Percentiles rank a stretch among this genome's conserved stretches.
Evolutionary conservation across 2,888 invertebrate genomes (phyloP).

Genomic region (Scrobipalpa atriplicella): DNA sequence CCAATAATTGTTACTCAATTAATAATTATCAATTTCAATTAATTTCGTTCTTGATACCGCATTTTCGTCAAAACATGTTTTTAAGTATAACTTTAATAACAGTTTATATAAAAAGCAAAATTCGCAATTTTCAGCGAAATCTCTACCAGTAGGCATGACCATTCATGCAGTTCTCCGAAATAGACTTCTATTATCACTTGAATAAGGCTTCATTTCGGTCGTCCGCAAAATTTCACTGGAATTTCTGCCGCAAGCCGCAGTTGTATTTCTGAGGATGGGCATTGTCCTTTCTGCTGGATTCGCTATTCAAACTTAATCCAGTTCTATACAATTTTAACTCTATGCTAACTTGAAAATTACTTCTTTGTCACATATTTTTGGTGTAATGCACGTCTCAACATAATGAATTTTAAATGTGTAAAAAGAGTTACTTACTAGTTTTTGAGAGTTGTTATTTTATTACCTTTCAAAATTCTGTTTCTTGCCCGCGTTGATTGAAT

Average conservation of each 20-base stretch:
- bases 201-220: neutral
- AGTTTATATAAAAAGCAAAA: neutral
- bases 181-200: neutral
- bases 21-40: no score
- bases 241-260: neutral
- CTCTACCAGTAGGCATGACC: no score
- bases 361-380: neutral
- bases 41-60: no score
- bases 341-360: neutral
- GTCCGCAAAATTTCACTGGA: neutral
- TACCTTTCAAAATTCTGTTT: no score
- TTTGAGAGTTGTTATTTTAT: no score
- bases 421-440: no score
- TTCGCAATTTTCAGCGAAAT: conserved; percentile 3
- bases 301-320: neutral
- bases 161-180: neutral
- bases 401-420: no score
- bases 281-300: neutral
- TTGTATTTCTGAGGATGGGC: neutral
- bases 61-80: neutral
- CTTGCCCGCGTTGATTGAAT: no score
- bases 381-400: neutral
- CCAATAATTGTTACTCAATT: no score
- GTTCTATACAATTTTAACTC: neutral
- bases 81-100: neutral